Base-by-base conservation (phyloP, 2,888 invertebrate genomes). In the Augochlorella aurata region DNA sequence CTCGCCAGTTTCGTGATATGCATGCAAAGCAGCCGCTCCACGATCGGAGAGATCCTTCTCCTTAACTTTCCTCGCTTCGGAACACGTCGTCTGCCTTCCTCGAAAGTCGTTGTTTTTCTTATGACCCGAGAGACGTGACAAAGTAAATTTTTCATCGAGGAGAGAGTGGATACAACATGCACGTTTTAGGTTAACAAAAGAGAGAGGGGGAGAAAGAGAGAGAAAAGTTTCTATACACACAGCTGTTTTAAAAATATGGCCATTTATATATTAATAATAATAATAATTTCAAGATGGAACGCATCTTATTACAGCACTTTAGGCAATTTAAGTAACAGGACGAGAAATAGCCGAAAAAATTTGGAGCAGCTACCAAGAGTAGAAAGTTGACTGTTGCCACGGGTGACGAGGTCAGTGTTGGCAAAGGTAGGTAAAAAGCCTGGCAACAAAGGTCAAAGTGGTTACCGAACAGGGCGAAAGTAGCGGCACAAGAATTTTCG, bases 21-120 rank as follows among this genome's bases (percentile, higher is more conserved):
- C 80, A 85, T 85, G 87, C 78, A 74, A 83, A 87, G 83, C 78
- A 29, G 61, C 24, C 58, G 58, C 58, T 24, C 14, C 7, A 12
- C 16, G 58, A 58, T 24, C 18, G 16, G 16, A 21, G 8, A 58
- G 24, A 61, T 61, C 3, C 29, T 9, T 18, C 61, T 24, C 24
- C 58, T 14, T 24, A 14, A 14, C 58, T 58, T 58, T 58, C 54
- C 14, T 58, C 14, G 21, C 24, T 58, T 24, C 24, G 24, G 14
- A 5, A 54, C 21, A 21, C 21, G 21, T 14, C 21, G 21, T 14
- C 21, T 5, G 12, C 21, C 21, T 54, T 54, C 47, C 12, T 1
- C 47, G 47, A 8, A 47, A 2, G 47, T 47, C 47, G 12, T 47
- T 12, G 47, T 47, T 47, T 47, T 47, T 47, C 38, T 38, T 38